Evolutionary conservation across 1,140 invertebrate species (phyloP).

Genomic region (Drosophila nigrodunni): DNA sequence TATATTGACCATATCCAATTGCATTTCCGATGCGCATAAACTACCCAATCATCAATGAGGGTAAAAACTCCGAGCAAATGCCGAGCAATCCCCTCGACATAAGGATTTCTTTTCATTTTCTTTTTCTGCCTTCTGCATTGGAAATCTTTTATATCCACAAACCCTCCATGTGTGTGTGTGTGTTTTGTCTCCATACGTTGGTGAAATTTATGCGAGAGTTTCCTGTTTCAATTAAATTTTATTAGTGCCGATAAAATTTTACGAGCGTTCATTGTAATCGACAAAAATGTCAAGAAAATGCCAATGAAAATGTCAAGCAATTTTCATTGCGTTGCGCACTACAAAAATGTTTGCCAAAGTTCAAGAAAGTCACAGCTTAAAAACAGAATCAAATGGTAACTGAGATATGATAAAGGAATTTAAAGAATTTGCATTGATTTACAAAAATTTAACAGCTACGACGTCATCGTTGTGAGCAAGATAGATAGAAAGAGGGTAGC

Average conservation of each 20-base stretch:
- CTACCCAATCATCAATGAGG: constrained; percentile 15
- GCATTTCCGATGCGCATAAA: constrained; percentile 80
- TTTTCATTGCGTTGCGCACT: constrained; percentile 28
- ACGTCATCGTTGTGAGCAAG: constrained; percentile 47
- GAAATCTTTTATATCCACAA: constrained; percentile 37
- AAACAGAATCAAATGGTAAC: constrained; percentile 24
- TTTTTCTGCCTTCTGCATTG: constrained; percentile 28
- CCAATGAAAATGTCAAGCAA: constrained; percentile 57
- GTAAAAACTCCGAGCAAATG: background rate
- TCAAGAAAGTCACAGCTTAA: constrained; percentile 20
- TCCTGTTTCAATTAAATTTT: constrained; percentile 84
- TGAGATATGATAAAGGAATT: constrained; percentile 19
- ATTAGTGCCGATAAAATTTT: constrained; percentile 77
- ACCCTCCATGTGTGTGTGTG: constrained; percentile 20
- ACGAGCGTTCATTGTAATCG: constrained; percentile 73
- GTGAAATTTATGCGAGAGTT: constrained; percentile 79
- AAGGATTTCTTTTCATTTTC: constrained; percentile 45
- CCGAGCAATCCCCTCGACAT: constrained; percentile 15
- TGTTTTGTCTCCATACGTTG: constrained; percentile 45
- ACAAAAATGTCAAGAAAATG: constrained; percentile 67
- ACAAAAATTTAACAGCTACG: constrained; percentile 30
- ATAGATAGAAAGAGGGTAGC: background rate
- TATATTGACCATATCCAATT: constrained; percentile 73
- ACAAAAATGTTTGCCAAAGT: constrained; percentile 42
- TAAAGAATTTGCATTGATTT: constrained; percentile 56